phyloP scores from a whole-genome alignment of 2,888 invertebrate genomes.

The Spisula subtruncata region DNA sequence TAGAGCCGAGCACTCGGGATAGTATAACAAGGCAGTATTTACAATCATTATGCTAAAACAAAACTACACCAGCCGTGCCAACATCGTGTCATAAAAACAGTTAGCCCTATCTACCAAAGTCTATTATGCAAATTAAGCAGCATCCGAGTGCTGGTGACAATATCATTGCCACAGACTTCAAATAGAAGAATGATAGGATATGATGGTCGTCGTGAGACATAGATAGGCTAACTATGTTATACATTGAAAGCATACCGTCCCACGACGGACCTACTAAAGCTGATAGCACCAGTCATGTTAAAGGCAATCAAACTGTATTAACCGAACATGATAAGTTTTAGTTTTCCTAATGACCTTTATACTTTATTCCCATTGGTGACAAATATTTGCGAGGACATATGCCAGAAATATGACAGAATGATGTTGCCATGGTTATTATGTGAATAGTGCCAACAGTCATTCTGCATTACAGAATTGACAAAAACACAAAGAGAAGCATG shows the following conservation, averaged over 20 bases:
- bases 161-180: conserved; percentile 54
- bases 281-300: conserved; percentile 28
- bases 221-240: conserved; percentile 62
- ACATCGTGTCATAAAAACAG: conserved; percentile 49
- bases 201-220: conserved; percentile 51
- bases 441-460: conserved; percentile 23
- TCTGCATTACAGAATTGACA: conserved; percentile 9
- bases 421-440: conserved; percentile 35
- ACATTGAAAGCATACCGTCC: conserved; percentile 37
- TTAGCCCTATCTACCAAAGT: conserved; percentile 52
- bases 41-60: conserved; percentile 36
- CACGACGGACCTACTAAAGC: not conserved
- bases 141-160: conserved; percentile 57
- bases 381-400: conserved; percentile 41
- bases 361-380: conserved; percentile 38
- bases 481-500: not conserved
- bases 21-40: conserved; percentile 39
- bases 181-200: conserved; percentile 43
- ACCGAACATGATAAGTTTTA: conserved; percentile 52
- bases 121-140: conserved; percentile 58
- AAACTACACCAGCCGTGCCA: conserved; percentile 33
- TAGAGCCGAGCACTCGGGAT: conserved; percentile 25
- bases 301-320: conserved; percentile 35
- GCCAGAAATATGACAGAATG: conserved; percentile 45
- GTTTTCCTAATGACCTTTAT: conserved; percentile 55